These are phyloP conservation scores for Tigriopus japonicus DNA, from an alignment of 1,140 invertebrate genomes.

Conservation along the genomic window DNA sequence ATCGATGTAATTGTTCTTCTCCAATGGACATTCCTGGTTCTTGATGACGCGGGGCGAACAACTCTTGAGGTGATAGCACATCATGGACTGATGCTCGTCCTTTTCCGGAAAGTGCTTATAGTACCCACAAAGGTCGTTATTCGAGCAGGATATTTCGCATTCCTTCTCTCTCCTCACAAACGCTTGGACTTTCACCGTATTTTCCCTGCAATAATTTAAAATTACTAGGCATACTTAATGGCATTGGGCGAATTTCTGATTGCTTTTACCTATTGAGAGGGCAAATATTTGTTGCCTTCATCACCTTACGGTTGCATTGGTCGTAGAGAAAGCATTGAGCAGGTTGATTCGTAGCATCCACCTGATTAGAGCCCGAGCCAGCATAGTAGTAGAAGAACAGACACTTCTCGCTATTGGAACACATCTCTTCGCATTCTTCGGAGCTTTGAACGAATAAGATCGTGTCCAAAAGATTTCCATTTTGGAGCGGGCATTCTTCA, in stretches of 20 bases:
- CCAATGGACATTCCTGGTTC: constrained; percentile 1
- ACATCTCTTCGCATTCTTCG: constrained; percentile 1
- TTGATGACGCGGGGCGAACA: constrained; percentile 1
- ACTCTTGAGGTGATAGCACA: constrained; percentile 9
- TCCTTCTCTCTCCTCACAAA: neutral
- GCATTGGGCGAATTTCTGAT: neutral
- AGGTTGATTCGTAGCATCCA: neutral
- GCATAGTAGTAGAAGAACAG: constrained; percentile 7
- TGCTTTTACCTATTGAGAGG: neutral
- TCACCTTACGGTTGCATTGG: neutral
- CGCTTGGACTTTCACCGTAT: neutral
- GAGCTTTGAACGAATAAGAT: constrained; percentile 4
- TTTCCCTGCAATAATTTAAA: neutral
- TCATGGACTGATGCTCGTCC: neutral
- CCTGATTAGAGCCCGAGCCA: neutral
- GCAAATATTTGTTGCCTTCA: neutral
- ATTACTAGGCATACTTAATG: neutral
- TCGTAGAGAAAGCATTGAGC: constrained; percentile 12
- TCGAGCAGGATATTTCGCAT: constrained; percentile 2
- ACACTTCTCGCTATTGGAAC: neutral
- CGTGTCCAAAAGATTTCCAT: constrained; percentile 10
- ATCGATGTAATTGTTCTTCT: constrained; percentile 6
- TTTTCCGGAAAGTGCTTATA: neutral
- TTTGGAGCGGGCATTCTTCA: constrained; percentile 5
- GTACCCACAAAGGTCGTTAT: neutral